Conservation (phyloP, 2,113 vertebrate species). For the Lucifuga dentata region DNA sequence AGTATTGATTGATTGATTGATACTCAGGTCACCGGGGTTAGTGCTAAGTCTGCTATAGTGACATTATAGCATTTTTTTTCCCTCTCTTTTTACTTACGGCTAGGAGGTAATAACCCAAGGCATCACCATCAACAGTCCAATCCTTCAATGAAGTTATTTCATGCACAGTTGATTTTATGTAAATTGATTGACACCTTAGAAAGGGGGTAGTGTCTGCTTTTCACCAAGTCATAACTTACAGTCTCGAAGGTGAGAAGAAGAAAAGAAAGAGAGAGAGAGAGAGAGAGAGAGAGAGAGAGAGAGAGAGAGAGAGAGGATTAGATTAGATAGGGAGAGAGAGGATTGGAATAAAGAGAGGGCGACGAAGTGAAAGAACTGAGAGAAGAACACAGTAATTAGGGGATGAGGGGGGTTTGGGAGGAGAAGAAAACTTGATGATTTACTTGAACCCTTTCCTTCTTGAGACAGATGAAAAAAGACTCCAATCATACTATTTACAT, state of each 20-base stretch:
- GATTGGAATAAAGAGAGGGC: background rate
- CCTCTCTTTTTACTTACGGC: conserved; percentile 72
- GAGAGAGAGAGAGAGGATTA: background rate
- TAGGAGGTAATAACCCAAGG: conserved; percentile 75
- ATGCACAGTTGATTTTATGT: conserved; percentile 91
- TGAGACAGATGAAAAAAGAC: conserved; percentile 74
- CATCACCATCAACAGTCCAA: conserved; percentile 75
- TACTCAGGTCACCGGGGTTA: conserved; percentile 74
- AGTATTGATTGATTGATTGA: conserved; percentile 79
- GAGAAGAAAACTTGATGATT: background rate
- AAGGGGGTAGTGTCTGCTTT: conserved; percentile 77
- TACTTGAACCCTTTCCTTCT: conserved; percentile 22
- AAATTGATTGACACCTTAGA: conserved; percentile 93
- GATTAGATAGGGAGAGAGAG: background rate
- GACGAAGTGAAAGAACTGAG: no score
- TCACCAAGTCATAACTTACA: conserved; percentile 88
- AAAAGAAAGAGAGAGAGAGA: conserved; percentile 56
- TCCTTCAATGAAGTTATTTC: conserved; percentile 88
- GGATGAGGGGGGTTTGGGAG: background rate
- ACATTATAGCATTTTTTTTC: conserved; percentile 68
- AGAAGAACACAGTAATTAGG: no score
- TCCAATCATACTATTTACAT: conserved; percentile 92
- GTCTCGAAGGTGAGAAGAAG: conserved; percentile 64
- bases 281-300: conserved; percentile 62
- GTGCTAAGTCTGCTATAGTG: conserved; percentile 76